These are phyloP conservation scores for Ophioninae sp. DNA, from an alignment of 2,888 invertebrate species.

Conservation along the genomic window DNA sequence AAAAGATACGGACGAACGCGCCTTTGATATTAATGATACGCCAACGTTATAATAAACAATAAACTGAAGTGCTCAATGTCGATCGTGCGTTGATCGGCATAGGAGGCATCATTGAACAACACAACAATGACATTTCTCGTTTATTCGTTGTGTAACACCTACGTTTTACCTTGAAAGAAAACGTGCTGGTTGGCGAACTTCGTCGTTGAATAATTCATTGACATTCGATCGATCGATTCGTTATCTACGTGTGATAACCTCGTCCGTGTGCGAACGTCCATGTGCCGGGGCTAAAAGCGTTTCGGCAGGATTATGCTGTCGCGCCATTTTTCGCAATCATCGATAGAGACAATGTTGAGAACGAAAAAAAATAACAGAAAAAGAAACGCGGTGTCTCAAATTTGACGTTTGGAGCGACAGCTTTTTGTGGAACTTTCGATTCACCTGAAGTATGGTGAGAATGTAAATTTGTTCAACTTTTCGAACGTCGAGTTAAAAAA, in stretches of 20 bases:
- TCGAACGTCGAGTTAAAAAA: background rate
- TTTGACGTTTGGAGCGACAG: too few relatives aligned
- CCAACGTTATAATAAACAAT: constrained; percentile 71
- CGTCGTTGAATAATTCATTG: background rate
- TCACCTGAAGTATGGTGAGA: too few relatives aligned
- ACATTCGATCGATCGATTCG: too few relatives aligned
- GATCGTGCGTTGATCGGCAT: constrained; percentile 46
- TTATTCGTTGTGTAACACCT: constrained; percentile 39
- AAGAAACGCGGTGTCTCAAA: too few relatives aligned
- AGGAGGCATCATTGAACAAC: constrained; percentile 65
- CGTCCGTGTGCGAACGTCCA: too few relatives aligned
- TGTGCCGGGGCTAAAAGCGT: too few relatives aligned
- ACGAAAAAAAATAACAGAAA: too few relatives aligned
- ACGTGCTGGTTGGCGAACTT: background rate
- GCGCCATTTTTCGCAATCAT: too few relatives aligned
- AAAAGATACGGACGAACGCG: constrained; percentile 54
- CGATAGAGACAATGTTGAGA: too few relatives aligned
- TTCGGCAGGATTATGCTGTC: too few relatives aligned
- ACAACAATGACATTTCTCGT: constrained; percentile 56
- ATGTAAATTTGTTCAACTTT: background rate
- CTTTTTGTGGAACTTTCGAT: too few relatives aligned
- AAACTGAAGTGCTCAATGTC: constrained; percentile 70
- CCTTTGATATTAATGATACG: constrained; percentile 58
- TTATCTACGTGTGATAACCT: background rate
- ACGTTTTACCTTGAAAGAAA: background rate